These are phyloP conservation scores for Drosophila emarginata DNA, from an alignment of 2,888 invertebrate genomes.

Conservation along the genomic window DNA sequence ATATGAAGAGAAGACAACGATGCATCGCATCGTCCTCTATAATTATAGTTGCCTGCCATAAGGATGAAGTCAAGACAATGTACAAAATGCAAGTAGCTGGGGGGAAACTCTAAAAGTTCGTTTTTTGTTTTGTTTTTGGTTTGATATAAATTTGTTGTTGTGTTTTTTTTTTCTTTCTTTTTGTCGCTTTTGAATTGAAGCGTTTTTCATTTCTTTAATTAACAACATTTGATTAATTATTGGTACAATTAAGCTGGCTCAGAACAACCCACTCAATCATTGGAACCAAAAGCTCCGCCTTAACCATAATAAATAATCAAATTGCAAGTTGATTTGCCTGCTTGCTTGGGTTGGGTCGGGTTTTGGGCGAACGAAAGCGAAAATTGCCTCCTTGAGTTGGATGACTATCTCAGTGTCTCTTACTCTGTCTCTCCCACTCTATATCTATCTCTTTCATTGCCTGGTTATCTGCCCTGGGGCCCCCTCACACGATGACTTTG, in stretches of 20 bases:
- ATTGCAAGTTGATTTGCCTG: constrained; percentile 68
- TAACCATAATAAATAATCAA: constrained; percentile 70
- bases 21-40: constrained; percentile 32
- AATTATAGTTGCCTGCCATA: constrained; percentile 32
- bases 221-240: constrained; percentile 72
- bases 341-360: not conserved
- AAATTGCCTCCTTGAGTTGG: constrained; percentile 54
- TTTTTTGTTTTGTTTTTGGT: not conserved
- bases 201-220: constrained; percentile 55
- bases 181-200: constrained; percentile 1
- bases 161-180: not conserved
- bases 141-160: not conserved
- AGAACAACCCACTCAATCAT: constrained; percentile 63
- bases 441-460: not conserved
- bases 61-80: constrained; percentile 8
- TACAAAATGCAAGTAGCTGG: constrained; percentile 6
- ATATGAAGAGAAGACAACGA: constrained; percentile 35
- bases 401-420: not conserved
- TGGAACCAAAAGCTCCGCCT: constrained; percentile 48
- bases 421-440: not conserved
- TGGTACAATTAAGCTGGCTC: constrained; percentile 55
- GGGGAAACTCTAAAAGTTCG: not conserved
- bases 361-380: constrained; percentile 61
- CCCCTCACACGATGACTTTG: constrained; percentile 67
- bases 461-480: constrained; percentile 20